These are phyloP conservation scores for Trididemnum nubilum DNA, from an alignment of 23 tunicate species.

Conservation along the genomic window DNA sequence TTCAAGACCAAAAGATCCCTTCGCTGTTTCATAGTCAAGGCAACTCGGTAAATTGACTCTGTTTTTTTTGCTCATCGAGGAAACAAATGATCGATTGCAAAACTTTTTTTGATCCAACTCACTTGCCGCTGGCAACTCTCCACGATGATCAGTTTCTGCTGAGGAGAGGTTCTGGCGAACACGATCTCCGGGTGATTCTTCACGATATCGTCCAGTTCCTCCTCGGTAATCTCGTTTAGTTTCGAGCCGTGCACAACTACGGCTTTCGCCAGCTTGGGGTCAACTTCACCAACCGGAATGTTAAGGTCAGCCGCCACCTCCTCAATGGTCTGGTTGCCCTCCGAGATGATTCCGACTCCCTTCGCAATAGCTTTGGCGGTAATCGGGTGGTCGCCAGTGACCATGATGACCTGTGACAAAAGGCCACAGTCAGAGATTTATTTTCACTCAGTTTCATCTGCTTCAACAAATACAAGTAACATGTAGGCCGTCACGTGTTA, in stretches of 20 bases:
- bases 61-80: too few species aligned
- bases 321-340: conserved; percentile 96
- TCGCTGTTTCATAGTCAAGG: too few species aligned
- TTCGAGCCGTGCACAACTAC: conserved; percentile 85
- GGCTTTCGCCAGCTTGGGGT: conserved; percentile 73
- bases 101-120: conserved; percentile 18
- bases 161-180: conserved; percentile 94
- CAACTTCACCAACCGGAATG: conserved; percentile 79
- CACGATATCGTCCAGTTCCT: conserved; percentile 75
- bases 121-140: conserved; percentile 62
- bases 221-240: conserved; percentile 48
- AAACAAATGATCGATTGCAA: too few species aligned
- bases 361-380: conserved; percentile 85
- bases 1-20: too few species aligned
- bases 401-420: conserved; percentile 89
- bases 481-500: too few species aligned
- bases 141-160: conserved; percentile 76
- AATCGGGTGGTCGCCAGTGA: conserved; percentile 82
- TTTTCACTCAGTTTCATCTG: too few species aligned
- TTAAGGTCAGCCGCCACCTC: conserved; percentile 80
- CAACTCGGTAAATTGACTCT: too few species aligned
- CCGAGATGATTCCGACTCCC: conserved; percentile 79
- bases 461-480: too few species aligned
- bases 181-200: conserved; percentile 86
- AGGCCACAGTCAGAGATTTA: too few species aligned